Base-by-base conservation (phyloP, 1,140 invertebrate genomes). In the Vanessa atalanta region DNA sequence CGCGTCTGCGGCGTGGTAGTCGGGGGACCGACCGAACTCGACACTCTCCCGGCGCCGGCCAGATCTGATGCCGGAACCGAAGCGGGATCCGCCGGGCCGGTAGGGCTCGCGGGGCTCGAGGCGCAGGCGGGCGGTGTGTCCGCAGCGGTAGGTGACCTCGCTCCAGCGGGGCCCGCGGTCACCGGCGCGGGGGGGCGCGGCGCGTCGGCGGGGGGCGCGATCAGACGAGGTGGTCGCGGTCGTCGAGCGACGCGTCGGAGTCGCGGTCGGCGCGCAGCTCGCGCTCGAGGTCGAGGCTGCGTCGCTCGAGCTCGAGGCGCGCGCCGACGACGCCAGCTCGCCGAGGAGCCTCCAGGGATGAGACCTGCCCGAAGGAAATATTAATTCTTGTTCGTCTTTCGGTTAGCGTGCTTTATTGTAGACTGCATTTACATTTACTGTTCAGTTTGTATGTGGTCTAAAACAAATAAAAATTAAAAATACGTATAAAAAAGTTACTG, bases 191-290 rank as follows among this genome's bases (percentile, higher is more conserved):
- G 43, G 12, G n/a, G 31, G 43, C 65, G 43, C 50, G 55, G 26
- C 63, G 71, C 67, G 67, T 60, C 20, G 72, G 26, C 13, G 64
- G 13, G 66, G 15, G 64, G 47, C 47, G 72, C 63, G 65, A 79
- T 90, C 87, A 91, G 71, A 89, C 87, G 83, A 86, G 88, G 79
- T 89, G 90, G 84, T 90, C 88, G 81, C 88, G 88, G 78, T 88
- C 89, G 86, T 90, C 88, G 79, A 89, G 89, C 81, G 87, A 88
- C 67, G 80, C 87, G 84, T 90, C 88, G 63, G 87, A 88, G 82
- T 85, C 83, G 70, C 84, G 82, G 72, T 83, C 87, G 75, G 80
- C 75, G 74, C 90, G 87, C 80, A 90, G 82, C 73, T 92, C 90
- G 64, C 89, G 87, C 85, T 92, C 90, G 61, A 92, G 85, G 85